Conservation (phyloP, 1,140 invertebrate genomes). For the Polypedilum pembai region DNA sequence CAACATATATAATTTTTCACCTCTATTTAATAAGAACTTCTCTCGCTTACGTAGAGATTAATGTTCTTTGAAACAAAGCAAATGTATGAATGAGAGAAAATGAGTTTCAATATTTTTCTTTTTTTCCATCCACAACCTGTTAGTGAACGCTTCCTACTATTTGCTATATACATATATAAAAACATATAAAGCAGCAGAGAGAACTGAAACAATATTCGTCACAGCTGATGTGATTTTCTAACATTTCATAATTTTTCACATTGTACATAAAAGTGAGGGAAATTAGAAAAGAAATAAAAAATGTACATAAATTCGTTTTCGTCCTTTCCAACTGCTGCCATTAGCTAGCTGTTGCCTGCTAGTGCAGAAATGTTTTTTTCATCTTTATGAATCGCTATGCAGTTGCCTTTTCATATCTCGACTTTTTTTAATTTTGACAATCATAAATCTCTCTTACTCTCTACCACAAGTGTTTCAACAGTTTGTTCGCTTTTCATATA, state of each 20-base stretch:
- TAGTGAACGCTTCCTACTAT: not conserved
- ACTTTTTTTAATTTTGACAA: not conserved
- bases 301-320: not conserved
- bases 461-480: conserved; percentile 1
- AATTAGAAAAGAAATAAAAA: not conserved
- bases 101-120: not conserved
- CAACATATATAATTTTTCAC: not conserved
- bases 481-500: not conserved
- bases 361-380: not conserved
- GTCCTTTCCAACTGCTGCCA: not conserved
- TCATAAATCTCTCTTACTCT: not conserved
- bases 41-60: not conserved
- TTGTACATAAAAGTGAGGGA: not conserved
- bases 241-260: not conserved
- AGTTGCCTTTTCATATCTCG: not conserved
- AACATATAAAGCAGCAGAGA: not conserved
- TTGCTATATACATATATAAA: not conserved
- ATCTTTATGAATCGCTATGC: conserved; percentile 6
- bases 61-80: not conserved
- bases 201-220: not conserved
- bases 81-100: not conserved
- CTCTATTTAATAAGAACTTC: not conserved
- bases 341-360: not conserved
- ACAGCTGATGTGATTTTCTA: conserved; percentile 17
- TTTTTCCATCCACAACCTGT: conserved; percentile 8